These are phyloP conservation scores for Lophura nycthemera DNA, from an alignment of 2,113 vertebrate species.

Conservation along the genomic window DNA sequence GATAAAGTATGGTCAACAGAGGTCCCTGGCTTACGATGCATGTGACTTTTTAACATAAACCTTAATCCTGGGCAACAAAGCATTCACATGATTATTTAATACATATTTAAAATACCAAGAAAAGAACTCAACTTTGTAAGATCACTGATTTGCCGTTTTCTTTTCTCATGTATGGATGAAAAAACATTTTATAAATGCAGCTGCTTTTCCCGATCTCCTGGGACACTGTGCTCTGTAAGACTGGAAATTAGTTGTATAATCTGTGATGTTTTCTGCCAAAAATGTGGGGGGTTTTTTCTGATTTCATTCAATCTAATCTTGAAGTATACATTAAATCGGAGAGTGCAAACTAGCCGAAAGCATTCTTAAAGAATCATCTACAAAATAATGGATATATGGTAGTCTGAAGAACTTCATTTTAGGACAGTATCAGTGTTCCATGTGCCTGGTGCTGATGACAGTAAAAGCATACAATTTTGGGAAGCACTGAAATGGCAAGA, in stretches of 20 bases:
- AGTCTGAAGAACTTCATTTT: background rate
- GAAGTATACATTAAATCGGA: background rate
- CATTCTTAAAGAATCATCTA: background rate
- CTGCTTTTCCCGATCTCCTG: background rate
- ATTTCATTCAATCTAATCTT: background rate
- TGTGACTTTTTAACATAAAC: slow-evolving; percentile 45
- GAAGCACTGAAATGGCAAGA: background rate
- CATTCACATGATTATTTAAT: slow-evolving; percentile 58
- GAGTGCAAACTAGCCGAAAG: background rate
- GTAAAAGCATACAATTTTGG: background rate
- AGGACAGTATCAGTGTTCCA: background rate
- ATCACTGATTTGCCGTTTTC: background rate
- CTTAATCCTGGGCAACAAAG: slow-evolving; percentile 17
- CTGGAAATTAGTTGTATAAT: background rate
- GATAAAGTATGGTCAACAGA: background rate
- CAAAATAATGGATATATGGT: background rate
- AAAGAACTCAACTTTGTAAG: slow-evolving; percentile 10
- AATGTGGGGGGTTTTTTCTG: background rate
- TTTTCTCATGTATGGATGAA: background rate
- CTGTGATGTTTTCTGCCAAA: background rate
- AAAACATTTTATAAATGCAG: background rate
- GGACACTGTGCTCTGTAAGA: background rate
- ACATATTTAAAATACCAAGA: slow-evolving; percentile 60
- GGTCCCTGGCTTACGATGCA: background rate
- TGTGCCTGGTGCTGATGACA: background rate